A percentile compares a stretch with the other conserved stretches of the same genome.
These are phyloP conservation scores for Urophycis tenuis DNA, from an alignment of 2,797 vertebrate genomes.

Conservation along the genomic window DNA sequence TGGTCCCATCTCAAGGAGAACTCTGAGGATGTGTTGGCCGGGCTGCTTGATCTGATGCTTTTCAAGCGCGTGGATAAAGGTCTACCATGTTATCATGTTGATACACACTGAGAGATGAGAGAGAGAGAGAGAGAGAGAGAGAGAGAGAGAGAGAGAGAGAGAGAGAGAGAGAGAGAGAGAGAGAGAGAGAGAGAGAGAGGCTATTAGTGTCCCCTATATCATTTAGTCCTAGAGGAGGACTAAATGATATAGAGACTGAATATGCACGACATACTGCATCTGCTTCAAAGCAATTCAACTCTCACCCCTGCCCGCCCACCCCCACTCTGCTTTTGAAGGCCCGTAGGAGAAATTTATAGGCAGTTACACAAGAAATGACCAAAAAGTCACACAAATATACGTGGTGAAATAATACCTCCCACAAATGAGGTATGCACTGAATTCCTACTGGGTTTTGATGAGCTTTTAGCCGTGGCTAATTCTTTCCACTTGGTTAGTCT, in stretches of 20 bases:
- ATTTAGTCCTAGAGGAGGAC: not conserved
- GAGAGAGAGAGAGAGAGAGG: not conserved
- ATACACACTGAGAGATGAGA: not conserved
- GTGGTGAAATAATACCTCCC: not conserved
- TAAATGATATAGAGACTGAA: too few species aligned
- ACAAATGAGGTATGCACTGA: not conserved
- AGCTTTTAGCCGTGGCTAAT: not conserved
- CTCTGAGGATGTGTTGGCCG: not conserved
- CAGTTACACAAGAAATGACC: too few species aligned
- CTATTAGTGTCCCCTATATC: too few species aligned
- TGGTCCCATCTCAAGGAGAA: not conserved
- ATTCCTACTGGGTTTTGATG: not conserved
- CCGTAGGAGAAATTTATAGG: not conserved
- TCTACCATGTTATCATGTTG: too few species aligned
- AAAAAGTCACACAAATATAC: not conserved
- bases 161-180: slow-evolving; percentile 2
- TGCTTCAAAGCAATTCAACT: not conserved
- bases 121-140: too few species aligned
- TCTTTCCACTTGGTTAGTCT: not conserved
- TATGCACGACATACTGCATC: not conserved
- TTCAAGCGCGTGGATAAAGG: not conserved
- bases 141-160: too few species aligned
- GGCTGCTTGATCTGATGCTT: not conserved
- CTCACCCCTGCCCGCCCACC: not conserved
- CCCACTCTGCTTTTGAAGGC: not conserved